Evolutionary conservation across 2,888 invertebrate species (phyloP), one percentile per base, ranked within the genome.

Genomic region (Diogma glabrata): DNA sequence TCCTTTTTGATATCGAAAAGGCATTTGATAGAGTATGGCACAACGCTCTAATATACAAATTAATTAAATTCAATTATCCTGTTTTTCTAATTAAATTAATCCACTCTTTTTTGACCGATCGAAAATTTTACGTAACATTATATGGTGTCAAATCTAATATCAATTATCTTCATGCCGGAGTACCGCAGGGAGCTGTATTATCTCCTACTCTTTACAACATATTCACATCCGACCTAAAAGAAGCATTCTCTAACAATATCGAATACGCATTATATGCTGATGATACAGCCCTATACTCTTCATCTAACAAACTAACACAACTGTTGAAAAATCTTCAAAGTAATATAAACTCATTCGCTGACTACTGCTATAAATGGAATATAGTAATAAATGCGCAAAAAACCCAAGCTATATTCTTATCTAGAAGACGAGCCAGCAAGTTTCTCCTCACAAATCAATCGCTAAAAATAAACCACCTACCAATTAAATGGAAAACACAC

Each of bases 1-100:
- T 61, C 1, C 53, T 63, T 8, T 52, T 67, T 1, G 64, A 67
- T 47, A 53, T 64, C 3, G 57, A 59, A 43, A 60, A 61, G 51
- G 64, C 63, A 0, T 65, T 66, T 52, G 61, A 66, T 54, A 56
- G 57, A 12, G 62, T 66, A 3, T 65, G 64, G 62, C 62, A 63
- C 33, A 50, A 58, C 3, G 63, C 59, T 5, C 57, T 64, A 1
- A 20, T 61, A 6, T 54, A 50, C 47, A 61, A 60, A 55, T 51
- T 64, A 14, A 51, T 51, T 19, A 26, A 51, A 36, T 45, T 36
- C 20, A 47, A 56, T 14, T 50, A 59, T 26, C 59, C 60, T 45
- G 19, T 24, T 14, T 45, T 58, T 24, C 50, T 56, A 22, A 54
- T 58, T 1, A 54, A 57, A 53, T 51, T 61, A 4, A 51, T 64